Base-by-base conservation (phyloP, 2,888 invertebrate genomes). In the Carterocephalus palaemon region DNA sequence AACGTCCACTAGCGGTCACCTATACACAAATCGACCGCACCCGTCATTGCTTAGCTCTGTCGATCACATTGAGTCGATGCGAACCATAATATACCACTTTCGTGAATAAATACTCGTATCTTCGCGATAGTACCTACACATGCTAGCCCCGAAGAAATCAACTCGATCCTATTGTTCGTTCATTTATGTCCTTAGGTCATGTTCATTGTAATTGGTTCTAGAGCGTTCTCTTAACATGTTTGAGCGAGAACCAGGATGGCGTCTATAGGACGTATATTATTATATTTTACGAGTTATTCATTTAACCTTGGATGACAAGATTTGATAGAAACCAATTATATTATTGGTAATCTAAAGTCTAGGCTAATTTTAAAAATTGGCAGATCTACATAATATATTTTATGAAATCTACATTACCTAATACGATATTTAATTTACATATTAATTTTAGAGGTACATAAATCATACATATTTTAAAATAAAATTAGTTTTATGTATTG, bases 161-260 rank as follows among this genome's bases (percentile, higher is more conserved):
- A 8, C 24, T 41, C 24, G 5, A 33, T 41, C 23, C 41, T 17
- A 41, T 41, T 41, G 41, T 41, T 33, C 41, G 33, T 26, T 41
- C 41, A 33, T 32, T 41, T 41, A 40, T 40, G 40, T 40, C 40
- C 40, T 23, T 40, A 33, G 24, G 41, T 33, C 33, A 33, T 41
- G 24, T 41, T 41, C 24, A 19, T 6, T 13, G 24, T 33, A 41
- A 41, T 41, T 41, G 41, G 40, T 40, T 32, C 22, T 29, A 28
- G 17, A 40, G 31, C 34, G 34, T 34, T 34, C 13, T 13, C 34
- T 22, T 7, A 34, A 34, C n/a, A 13, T 20, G 6, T 19, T 15
- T 12, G 4, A 13, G 10, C 15, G 34, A 22, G 23, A 15, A n/a
- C n/a, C n/a, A n/a, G n/a, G n/a, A n/a, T n/a, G n/a, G n/a, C n/a